Evolutionary conservation across 2,797 vertebrate species (phyloP).

Genomic region (Etheostoma perlongum): DNA sequence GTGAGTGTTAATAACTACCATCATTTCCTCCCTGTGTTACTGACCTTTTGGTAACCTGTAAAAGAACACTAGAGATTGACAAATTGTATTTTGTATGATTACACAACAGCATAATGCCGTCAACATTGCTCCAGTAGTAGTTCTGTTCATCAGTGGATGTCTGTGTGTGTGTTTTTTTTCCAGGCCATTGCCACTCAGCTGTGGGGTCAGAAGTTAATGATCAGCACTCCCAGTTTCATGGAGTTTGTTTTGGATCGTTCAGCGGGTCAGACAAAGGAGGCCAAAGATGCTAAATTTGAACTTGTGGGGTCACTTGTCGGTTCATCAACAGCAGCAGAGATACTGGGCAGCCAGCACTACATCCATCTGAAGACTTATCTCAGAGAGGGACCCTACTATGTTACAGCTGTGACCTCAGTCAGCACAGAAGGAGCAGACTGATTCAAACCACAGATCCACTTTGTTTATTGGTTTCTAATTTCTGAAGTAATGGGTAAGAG

Average conservation of each 20-base stretch:
- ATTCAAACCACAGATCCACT: constrained; percentile 29
- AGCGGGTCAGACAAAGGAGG: constrained; percentile 91
- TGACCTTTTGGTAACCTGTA: not conserved
- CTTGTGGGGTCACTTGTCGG: constrained; percentile 91
- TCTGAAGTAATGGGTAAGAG: constrained; percentile 40
- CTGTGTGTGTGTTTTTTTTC: constrained; percentile 31
- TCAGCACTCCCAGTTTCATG: constrained; percentile 92
- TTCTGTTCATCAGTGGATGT: not conserved
- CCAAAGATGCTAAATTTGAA: constrained; percentile 95
- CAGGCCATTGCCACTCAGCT: constrained; percentile 94
- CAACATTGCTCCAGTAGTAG: not conserved
- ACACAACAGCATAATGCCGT: not conserved
- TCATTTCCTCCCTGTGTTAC: not conserved
- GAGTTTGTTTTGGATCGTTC: constrained; percentile 95
- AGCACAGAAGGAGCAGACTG: constrained; percentile 93
- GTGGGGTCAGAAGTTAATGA: constrained; percentile 95
- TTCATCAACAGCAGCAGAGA: constrained; percentile 87
- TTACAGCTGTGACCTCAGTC: constrained; percentile 89
- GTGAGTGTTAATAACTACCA: constrained; percentile 79
- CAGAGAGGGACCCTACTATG: constrained; percentile 93
- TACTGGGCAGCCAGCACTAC: constrained; percentile 93
- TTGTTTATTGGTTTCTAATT: constrained; percentile 16
- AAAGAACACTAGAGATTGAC: not conserved
- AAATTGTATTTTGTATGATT: not conserved
- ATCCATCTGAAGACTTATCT: constrained; percentile 91